These are phyloP conservation scores for Caloenas nicobarica DNA, from an alignment of 2,113 vertebrate genomes.

Conservation along the genomic window DNA sequence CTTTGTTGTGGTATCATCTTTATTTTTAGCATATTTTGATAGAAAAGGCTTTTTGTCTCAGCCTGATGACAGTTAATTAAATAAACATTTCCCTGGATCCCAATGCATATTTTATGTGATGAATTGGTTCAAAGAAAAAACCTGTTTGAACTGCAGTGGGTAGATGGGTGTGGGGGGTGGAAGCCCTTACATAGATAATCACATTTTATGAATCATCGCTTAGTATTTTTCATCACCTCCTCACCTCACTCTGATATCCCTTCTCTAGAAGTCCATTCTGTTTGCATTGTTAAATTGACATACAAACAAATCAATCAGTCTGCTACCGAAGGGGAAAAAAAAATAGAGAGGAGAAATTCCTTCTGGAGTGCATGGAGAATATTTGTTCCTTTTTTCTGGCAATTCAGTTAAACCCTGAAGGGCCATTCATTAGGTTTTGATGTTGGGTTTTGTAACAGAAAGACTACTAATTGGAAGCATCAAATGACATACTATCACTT, in stretches of 20 bases:
- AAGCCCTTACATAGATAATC: conserved; percentile 44
- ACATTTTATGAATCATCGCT: conserved; percentile 2
- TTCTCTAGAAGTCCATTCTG: not conserved
- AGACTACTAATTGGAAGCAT: not conserved
- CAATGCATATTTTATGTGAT: conserved; percentile 42
- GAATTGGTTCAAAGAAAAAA: conserved; percentile 52
- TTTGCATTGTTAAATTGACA: conserved; percentile 47
- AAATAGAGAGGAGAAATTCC: not conserved
- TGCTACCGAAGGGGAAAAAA: not conserved
- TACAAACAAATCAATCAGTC: conserved; percentile 47
- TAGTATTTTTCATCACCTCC: not conserved
- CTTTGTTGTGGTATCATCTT: not conserved
- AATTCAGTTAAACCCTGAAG: not conserved
- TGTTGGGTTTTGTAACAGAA: not conserved
- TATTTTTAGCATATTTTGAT: conserved; percentile 43
- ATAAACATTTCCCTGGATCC: not conserved
- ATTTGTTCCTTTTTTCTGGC: not conserved
- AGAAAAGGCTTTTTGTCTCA: not conserved
- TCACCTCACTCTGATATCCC: not conserved
- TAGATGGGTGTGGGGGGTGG: not conserved
- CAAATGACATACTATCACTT: not conserved
- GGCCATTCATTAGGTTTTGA: not conserved
- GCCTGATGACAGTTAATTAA: conserved; percentile 49
- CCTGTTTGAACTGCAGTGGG: not conserved
- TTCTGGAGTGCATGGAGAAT: not conserved